These are phyloP conservation scores for Anser brachyrhynchus DNA, from an alignment of 2,113 vertebrate genomes.

Conservation along the genomic window DNA sequence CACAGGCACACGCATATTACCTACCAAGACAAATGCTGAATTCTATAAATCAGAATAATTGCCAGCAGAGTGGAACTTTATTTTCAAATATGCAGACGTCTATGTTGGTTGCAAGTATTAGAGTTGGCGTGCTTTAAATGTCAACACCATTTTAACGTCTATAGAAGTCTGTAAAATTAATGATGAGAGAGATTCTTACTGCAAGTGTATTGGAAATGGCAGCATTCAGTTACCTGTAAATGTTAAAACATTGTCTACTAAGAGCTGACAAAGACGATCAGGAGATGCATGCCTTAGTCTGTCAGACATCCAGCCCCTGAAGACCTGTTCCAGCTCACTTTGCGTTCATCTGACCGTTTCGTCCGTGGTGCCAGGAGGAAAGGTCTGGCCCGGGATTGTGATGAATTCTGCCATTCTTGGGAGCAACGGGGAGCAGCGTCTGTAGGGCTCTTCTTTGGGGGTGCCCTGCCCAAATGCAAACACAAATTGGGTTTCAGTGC, in stretches of 20 bases:
- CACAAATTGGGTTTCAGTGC: neutral
- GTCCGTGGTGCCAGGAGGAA: neutral
- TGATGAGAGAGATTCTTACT: slow-evolving; percentile 17
- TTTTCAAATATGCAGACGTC: slow-evolving; percentile 19
- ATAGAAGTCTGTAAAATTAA: slow-evolving; percentile 45
- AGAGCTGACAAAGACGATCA: slow-evolving; percentile 70
- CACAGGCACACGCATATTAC: neutral
- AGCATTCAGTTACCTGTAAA: slow-evolving; percentile 64
- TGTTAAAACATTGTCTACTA: slow-evolving; percentile 60
- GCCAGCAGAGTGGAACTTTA: neutral
- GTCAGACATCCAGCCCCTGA: slow-evolving; percentile 17
- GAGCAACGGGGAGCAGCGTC: neutral
- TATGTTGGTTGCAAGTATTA: neutral
- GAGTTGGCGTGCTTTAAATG: slow-evolving; percentile 40
- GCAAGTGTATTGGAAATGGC: slow-evolving; percentile 64
- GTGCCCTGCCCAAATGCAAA: neutral
- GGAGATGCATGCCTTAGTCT: slow-evolving; percentile 48
- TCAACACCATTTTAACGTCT: slow-evolving; percentile 51
- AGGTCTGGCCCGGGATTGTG: neutral
- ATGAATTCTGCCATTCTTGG: neutral
- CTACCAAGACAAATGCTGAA: neutral
- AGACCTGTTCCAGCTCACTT: slow-evolving; percentile 31
- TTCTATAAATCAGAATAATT: neutral
- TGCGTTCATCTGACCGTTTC: neutral
- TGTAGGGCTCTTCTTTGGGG: neutral